These are phyloP conservation scores for Eupithecia inturbata DNA, from an alignment of 2,888 invertebrate genomes.

Conservation along the genomic window DNA sequence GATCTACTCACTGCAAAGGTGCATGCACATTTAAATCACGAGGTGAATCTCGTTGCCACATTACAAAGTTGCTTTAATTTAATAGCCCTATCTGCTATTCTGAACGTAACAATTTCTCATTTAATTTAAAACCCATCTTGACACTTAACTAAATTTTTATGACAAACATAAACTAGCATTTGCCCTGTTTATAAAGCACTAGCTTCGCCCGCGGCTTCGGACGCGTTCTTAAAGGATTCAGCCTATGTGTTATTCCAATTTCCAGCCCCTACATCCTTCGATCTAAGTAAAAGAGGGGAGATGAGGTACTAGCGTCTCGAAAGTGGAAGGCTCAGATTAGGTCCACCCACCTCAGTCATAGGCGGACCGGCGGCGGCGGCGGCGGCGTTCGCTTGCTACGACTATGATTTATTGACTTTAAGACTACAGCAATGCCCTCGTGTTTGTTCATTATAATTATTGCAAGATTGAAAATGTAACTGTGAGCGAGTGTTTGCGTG, in stretches of 20 bases:
- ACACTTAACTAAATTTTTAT: slow-evolving; percentile 12
- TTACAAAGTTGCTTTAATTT: background rate
- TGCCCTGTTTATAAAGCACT: background rate
- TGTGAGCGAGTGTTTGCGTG: no score
- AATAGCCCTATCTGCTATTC: background rate
- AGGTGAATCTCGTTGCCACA: background rate
- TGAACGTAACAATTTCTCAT: slow-evolving; percentile 7
- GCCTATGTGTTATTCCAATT: background rate
- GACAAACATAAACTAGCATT: slow-evolving; percentile 4
- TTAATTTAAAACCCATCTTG: slow-evolving; percentile 19
- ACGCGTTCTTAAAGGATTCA: background rate
- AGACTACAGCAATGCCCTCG: no score
- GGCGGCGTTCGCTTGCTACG: no score
- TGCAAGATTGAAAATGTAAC: no score
- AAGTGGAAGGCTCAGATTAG: no score
- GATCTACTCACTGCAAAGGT: background rate
- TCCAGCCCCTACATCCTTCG: no score
- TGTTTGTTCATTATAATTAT: no score
- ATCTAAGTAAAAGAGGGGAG: no score
- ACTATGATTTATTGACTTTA: no score
- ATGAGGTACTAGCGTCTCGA: no score
- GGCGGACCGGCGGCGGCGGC: no score
- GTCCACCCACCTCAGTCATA: no score
- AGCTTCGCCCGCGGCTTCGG: background rate
- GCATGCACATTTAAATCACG: background rate